Evolutionary conservation across 1,140 invertebrate genomes (phyloP).

Genomic region (Theocolax elegans): DNA sequence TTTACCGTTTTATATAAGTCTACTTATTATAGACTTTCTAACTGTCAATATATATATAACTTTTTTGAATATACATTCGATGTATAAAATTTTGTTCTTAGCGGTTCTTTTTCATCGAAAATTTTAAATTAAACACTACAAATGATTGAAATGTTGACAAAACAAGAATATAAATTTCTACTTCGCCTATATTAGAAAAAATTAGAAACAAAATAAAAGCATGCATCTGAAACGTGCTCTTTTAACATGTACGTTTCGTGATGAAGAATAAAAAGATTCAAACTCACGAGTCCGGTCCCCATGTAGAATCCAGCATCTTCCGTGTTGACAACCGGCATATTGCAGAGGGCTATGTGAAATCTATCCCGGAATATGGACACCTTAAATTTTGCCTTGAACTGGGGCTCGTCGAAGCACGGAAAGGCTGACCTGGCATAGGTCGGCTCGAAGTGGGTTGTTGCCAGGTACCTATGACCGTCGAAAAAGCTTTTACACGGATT

Average conservation of each 20-base stretch:
- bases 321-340: conserved; percentile 89
- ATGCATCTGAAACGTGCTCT: conserved; percentile 20
- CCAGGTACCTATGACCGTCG: conserved; percentile 77
- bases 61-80: too few species aligned
- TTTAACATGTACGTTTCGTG: neutral
- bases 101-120: too few species aligned
- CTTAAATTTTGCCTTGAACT: conserved; percentile 92
- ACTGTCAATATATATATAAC: too few species aligned
- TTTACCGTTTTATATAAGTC: too few species aligned
- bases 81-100: too few species aligned
- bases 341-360: conserved; percentile 88
- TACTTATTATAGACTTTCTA: too few species aligned
- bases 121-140: too few species aligned
- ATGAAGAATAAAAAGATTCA: neutral
- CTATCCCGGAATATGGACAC: conserved; percentile 88
- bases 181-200: too few species aligned
- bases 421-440: conserved; percentile 94
- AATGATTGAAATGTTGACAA: too few species aligned
- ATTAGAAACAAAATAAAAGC: too few species aligned
- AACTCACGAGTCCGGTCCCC: conserved; percentile 82
- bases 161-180: too few species aligned
- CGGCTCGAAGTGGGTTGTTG: conserved; percentile 95
- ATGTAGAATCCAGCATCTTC: conserved; percentile 89
- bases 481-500: conserved; percentile 47
- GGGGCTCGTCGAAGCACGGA: conserved; percentile 97